Evolutionary conservation across 1,140 invertebrate species (phyloP).

Genomic region (Procambarus virginalis): DNA sequence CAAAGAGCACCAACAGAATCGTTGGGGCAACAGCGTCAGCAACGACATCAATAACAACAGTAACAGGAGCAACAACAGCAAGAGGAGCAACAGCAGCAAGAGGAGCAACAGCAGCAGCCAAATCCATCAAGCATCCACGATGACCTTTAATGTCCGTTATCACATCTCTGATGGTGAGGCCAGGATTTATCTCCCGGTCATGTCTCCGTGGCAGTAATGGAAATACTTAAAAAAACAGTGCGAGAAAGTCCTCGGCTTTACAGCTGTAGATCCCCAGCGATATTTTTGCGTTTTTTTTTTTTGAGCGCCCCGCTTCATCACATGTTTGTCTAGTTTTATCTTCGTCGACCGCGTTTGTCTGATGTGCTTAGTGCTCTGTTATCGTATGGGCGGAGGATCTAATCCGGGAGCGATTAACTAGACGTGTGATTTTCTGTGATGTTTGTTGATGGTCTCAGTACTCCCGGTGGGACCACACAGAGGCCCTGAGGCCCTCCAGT

Average conservation of each 20-base stretch:
- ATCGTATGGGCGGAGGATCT: not conserved
- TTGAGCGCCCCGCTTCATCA: not conserved
- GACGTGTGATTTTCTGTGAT: not conserved
- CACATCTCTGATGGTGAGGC: constrained; percentile 11
- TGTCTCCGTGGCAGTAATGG: constrained; percentile 37
- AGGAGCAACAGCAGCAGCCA: not conserved
- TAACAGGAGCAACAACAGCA: not conserved
- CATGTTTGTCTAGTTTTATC: constrained; percentile 44
- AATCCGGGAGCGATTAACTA: not conserved
- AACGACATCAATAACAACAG: not conserved
- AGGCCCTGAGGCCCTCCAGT: not conserved
- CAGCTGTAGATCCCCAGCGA: constrained; percentile 3
- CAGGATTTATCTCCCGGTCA: constrained; percentile 14
- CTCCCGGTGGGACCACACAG: not conserved
- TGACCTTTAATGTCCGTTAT: constrained; percentile 20
- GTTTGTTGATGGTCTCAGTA: not conserved
- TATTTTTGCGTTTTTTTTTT: constrained; percentile 4
- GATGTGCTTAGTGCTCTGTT: constrained; percentile 8
- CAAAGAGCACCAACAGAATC: not conserved
- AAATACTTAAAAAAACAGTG: constrained; percentile 45
- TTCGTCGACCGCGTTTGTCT: not conserved
- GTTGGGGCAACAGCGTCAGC: not conserved
- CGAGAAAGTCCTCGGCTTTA: constrained; percentile 23
- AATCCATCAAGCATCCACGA: constrained; percentile 3
- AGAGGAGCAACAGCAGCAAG: not conserved